Conservation (phyloP, 2,797 vertebrate genomes). For the Bradypus variegatus region DNA sequence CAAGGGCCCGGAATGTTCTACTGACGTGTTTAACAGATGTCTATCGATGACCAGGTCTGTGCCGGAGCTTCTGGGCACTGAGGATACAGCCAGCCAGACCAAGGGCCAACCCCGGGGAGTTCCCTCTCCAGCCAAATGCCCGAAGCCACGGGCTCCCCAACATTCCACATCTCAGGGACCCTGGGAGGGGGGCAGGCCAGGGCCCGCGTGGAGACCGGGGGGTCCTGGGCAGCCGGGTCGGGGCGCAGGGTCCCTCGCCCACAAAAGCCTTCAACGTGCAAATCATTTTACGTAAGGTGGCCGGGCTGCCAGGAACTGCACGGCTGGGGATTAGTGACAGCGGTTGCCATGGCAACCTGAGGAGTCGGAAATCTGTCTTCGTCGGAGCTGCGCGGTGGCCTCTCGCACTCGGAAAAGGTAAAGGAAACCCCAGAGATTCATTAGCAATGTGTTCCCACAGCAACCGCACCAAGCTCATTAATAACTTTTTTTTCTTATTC, state of each 20-base stretch:
- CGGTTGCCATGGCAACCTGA: constrained; percentile 76
- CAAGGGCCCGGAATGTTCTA: too few species aligned
- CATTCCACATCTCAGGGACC: not conserved
- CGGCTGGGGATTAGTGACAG: constrained; percentile 73
- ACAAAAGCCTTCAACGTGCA: not conserved
- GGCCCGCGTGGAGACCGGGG: not conserved
- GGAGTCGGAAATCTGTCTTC: constrained; percentile 68
- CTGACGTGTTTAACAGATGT: too few species aligned
- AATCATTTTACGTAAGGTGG: constrained; percentile 41
- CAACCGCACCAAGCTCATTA: constrained; percentile 78
- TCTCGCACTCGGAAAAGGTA: constrained; percentile 69
- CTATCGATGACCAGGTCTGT: too few species aligned
- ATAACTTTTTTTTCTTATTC: constrained; percentile 66
- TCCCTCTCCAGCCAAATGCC: too few species aligned
- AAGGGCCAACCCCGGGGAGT: too few species aligned
- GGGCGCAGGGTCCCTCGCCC: not conserved
- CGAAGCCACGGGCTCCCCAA: too few species aligned
- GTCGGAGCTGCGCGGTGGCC: constrained; percentile 34
- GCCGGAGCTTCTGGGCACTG: too few species aligned
- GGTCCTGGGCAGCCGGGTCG: not conserved
- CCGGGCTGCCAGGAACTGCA: constrained; percentile 32
- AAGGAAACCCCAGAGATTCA: constrained; percentile 84
- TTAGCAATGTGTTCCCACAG: constrained; percentile 80
- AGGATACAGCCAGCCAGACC: too few species aligned
- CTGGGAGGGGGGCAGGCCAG: not conserved